A percentile compares a stretch with the other conserved stretches of the same genome.
Conservation (phyloP, 1,140 invertebrate genomes). For the Drosophila guanche region DNA sequence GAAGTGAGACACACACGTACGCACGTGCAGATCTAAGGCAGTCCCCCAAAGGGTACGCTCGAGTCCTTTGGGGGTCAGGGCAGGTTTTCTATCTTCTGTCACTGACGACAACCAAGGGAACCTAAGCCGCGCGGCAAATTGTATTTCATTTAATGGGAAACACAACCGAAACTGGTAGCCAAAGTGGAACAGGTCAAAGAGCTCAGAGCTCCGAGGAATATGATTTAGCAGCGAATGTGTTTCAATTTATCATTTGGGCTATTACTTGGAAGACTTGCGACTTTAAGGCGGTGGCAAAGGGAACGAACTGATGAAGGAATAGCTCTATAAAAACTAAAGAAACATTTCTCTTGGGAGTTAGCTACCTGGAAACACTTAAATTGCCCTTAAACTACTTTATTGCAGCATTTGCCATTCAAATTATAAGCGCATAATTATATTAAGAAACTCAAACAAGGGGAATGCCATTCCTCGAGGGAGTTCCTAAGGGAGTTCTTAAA, state of each 20-base stretch:
- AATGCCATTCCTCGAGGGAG: constrained; percentile 2
- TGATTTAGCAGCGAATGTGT: too few relatives aligned
- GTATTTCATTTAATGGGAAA: constrained; percentile 47
- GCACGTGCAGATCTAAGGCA: not conserved
- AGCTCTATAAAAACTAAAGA: too few relatives aligned
- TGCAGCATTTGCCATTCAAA: not conserved
- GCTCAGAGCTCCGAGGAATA: not conserved
- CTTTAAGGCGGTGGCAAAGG: too few relatives aligned
- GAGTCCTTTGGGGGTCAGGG: constrained; percentile 24
- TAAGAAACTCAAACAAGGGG: not conserved
- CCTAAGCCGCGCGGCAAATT: constrained; percentile 34
- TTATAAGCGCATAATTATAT: not conserved
- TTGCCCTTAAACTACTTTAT: too few relatives aligned
- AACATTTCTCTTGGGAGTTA: too few relatives aligned
- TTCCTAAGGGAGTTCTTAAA: not conserved
- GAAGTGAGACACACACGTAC: constrained; percentile 1
- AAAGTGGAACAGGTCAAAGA: not conserved
- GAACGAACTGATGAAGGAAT: too few relatives aligned
- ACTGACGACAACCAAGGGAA: constrained; percentile 23
- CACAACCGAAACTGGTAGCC: constrained; percentile 1
- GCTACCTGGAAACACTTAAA: too few relatives aligned
- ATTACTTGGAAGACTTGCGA: too few relatives aligned
- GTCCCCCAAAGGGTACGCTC: constrained; percentile 32
- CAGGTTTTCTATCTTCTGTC: constrained; percentile 15
- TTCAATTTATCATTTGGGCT: too few relatives aligned